Conservation (phyloP, 2,113 vertebrate species). For the Panurus biarmicus region DNA sequence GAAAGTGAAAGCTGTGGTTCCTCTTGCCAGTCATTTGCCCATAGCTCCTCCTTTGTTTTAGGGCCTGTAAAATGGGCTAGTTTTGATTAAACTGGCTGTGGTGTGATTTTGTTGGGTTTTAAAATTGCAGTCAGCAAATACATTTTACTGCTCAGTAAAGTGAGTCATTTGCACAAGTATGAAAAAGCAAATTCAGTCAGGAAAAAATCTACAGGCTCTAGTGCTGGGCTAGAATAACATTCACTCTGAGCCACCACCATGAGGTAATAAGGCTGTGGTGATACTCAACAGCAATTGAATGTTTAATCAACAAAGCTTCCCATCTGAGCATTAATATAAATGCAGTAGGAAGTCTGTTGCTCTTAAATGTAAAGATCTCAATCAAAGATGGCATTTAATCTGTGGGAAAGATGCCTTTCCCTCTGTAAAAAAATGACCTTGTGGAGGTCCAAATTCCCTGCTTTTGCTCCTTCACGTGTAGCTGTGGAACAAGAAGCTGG, state of each 20-base stretch:
- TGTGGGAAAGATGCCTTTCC: background rate
- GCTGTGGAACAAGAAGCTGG: background rate
- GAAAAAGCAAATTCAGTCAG: background rate
- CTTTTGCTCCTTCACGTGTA: background rate
- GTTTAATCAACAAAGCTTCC: conserved; percentile 1
- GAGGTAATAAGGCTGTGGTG: background rate
- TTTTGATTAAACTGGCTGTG: background rate
- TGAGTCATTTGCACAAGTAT: background rate
- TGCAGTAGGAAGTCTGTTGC: background rate
- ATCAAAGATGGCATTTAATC: background rate
- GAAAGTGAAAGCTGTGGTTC: background rate
- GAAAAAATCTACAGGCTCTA: background rate
- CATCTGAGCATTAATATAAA: background rate
- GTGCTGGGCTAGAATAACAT: background rate
- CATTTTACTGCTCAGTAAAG: background rate
- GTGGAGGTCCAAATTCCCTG: rapidly evolving
- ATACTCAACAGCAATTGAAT: background rate
- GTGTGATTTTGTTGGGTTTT: background rate
- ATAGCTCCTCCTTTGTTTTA: background rate
- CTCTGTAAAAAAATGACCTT: background rate
- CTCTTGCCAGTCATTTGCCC: background rate
- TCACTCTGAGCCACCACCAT: background rate
- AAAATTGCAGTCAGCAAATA: background rate
- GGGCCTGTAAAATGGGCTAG: background rate
- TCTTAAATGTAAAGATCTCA: background rate